phyloP scores from a whole-genome alignment of 2,113 vertebrate species.

The Pseudorasbora parva region DNA sequence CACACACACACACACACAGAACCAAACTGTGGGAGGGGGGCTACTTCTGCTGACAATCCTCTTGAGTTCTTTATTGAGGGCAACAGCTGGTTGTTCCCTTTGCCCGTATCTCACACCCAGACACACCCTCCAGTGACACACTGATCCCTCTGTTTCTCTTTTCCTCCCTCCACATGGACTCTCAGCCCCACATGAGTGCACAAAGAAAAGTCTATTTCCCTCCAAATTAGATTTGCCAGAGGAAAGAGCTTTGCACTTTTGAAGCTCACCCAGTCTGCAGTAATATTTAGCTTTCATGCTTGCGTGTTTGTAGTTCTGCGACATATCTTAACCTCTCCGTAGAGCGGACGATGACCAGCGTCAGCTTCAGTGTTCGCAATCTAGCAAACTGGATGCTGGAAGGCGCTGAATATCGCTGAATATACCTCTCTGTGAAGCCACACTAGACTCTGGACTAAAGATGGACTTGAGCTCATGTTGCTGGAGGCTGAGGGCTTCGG shows the following conservation, averaged over 20 bases:
- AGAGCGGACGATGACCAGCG: neutral
- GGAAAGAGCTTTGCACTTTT: conserved; percentile 17
- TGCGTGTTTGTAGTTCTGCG: conserved; percentile 32
- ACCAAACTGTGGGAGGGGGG: neutral
- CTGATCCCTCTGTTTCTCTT: conserved; percentile 44
- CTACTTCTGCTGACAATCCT: conserved; percentile 6
- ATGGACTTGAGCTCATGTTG: conserved; percentile 74
- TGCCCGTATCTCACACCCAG: conserved; percentile 39
- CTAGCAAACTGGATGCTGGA: neutral
- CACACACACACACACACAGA: conserved; percentile 21
- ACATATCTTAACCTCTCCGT: neutral
- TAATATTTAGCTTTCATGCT: conserved; percentile 11
- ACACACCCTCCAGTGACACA: conserved; percentile 38
- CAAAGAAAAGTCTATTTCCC: conserved; percentile 68
- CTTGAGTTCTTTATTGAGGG: conserved; percentile 40
- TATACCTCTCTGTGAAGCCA: conserved; percentile 4
- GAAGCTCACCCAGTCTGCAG: conserved; percentile 35
- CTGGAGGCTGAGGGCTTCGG: conserved; percentile 69
- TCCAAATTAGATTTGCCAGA: conserved; percentile 65
- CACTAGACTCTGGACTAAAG: conserved; percentile 57
- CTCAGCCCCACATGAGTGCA: conserved; percentile 65
- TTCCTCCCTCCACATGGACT: conserved; percentile 59
- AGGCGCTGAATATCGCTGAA: neutral
- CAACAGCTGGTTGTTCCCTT: conserved; percentile 51
- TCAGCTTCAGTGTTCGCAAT: neutral